Conservation (phyloP, 2,113 vertebrate genomes). For the Dipodomys ordii region DNA sequence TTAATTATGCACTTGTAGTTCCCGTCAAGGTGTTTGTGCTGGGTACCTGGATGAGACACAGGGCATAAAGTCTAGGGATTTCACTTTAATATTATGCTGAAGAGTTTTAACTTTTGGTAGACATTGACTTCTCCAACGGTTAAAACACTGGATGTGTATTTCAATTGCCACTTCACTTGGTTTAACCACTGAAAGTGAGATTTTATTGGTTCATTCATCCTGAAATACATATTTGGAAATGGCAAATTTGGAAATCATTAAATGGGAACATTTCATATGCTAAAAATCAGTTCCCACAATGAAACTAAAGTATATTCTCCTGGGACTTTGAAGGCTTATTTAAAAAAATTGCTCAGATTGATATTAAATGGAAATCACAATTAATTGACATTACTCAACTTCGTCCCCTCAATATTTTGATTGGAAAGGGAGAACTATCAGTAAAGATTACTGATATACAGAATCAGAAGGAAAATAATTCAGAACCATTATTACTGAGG, state of each 20-base stretch:
- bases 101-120: neutral
- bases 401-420: slow-evolving; percentile 7
- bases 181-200: neutral
- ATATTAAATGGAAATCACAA: neutral
- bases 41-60: neutral
- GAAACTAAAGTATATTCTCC: neutral
- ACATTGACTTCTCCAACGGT: neutral
- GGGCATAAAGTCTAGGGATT: neutral
- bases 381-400: neutral
- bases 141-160: neutral
- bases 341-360: neutral
- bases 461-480: neutral
- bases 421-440: neutral
- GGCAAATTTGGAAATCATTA: neutral
- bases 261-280: neutral
- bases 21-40: neutral
- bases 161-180: neutral
- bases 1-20: neutral
- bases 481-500: neutral
- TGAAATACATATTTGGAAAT: slow-evolving; percentile 1
- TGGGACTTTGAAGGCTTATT: neutral
- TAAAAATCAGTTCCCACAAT: neutral
- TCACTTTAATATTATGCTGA: neutral
- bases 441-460: neutral
- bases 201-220: neutral